These are phyloP conservation scores for Sorex fumeus DNA, from an alignment of 2,113 vertebrate genomes.

Conservation along the genomic window DNA sequence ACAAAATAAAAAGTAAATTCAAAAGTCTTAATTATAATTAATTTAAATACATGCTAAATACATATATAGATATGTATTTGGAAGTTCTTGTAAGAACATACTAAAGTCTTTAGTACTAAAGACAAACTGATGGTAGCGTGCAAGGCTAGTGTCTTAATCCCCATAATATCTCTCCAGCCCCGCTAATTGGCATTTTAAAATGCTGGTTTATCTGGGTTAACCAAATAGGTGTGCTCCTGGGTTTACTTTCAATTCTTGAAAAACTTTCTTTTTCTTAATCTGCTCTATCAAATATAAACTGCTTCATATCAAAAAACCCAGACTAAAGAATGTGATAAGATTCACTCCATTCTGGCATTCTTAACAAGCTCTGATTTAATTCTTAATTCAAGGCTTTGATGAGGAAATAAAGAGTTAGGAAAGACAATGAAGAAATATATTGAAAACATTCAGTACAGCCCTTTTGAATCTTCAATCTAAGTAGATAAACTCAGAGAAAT, in stretches of 20 bases:
- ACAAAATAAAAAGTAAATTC: slow-evolving; percentile 50
- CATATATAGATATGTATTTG: neutral
- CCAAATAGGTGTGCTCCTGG: neutral
- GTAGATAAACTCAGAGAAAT: neutral
- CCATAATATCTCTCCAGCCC: no score
- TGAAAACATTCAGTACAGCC: neutral
- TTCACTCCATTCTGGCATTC: slow-evolving; percentile 16
- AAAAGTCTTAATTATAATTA: slow-evolving; percentile 8
- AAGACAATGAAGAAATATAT: neutral
- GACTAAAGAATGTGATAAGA: neutral
- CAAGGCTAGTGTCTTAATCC: neutral
- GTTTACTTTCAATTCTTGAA: slow-evolving; percentile 27
- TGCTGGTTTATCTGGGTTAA: slow-evolving; percentile 28
- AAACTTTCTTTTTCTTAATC: neutral
- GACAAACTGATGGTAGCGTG: neutral
- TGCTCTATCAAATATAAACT: neutral
- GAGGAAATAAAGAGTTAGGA: neutral
- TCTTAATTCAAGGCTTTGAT: slow-evolving; percentile 56
- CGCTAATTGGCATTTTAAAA: neutral
- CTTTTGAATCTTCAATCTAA: neutral
- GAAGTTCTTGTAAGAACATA: neutral
- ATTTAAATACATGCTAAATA: neutral
- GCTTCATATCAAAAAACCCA: slow-evolving; percentile 41
- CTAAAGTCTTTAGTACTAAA: neutral
- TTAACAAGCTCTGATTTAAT: slow-evolving; percentile 50